Evolutionary conservation across 2,113 vertebrate species (phyloP).

Genomic region (Sterrhoptilus dennistouni): DNA sequence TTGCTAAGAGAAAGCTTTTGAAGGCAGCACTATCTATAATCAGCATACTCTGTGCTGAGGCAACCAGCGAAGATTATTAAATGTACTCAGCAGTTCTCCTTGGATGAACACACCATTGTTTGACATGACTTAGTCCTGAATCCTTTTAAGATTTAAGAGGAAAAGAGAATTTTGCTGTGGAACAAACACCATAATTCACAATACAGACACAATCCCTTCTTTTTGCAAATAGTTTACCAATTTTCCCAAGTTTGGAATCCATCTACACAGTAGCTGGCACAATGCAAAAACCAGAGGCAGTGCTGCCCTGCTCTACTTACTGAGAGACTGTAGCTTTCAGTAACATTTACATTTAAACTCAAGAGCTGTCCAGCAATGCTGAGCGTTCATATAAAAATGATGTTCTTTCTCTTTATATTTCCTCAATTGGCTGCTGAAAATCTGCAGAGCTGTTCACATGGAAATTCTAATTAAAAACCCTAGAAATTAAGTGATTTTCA

Average conservation of each 20-base stretch:
- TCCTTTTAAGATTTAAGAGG: background rate
- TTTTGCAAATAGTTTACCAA: background rate
- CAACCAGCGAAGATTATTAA: conserved; percentile 22
- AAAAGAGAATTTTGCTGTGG: background rate
- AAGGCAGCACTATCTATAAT: conserved; percentile 24
- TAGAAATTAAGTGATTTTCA: background rate
- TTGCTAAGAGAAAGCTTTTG: background rate
- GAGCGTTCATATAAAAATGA: background rate
- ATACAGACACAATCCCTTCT: background rate
- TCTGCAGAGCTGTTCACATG: background rate
- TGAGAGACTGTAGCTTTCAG: background rate
- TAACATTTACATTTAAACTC: background rate
- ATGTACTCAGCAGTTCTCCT: background rate
- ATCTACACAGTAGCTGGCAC: background rate
- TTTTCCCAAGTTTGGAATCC: background rate
- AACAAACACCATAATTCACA: background rate
- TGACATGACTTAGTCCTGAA: background rate
- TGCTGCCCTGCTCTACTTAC: background rate
- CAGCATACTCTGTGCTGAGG: background rate
- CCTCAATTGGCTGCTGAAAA: background rate
- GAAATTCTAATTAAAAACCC: background rate
- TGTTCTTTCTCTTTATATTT: background rate
- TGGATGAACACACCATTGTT: background rate
- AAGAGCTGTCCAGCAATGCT: background rate
- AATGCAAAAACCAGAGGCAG: background rate